Conservation (phyloP, 2,113 vertebrate species). For the Paradoxurus hermaphroditus region DNA sequence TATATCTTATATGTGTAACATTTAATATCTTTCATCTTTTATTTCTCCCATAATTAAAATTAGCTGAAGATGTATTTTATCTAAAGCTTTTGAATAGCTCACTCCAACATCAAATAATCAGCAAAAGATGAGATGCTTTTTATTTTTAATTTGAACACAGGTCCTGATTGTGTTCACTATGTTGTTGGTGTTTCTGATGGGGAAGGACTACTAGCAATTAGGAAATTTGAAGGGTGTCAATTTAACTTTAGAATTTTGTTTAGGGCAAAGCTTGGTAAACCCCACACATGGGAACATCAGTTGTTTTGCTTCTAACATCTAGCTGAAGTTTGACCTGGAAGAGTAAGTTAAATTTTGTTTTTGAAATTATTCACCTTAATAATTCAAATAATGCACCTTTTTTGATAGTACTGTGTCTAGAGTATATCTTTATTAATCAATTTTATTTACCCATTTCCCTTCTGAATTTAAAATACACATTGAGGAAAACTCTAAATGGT, state of each 20-base stretch:
- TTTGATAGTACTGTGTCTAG: neutral
- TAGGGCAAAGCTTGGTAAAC: neutral
- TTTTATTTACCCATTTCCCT: neutral
- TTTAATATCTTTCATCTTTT: neutral
- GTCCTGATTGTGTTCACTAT: neutral
- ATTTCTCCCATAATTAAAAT: neutral
- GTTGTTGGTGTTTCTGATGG: neutral
- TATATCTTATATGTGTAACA: neutral
- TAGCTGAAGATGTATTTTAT: neutral
- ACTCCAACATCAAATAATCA: neutral
- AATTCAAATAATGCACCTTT: neutral
- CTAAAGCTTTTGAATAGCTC: neutral
- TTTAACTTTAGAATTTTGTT: neutral
- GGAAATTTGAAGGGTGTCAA: neutral
- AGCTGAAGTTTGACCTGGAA: neutral
- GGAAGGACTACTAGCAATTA: neutral
- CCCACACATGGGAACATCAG: neutral
- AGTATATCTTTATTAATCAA: neutral
- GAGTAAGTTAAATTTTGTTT: neutral
- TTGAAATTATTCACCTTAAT: neutral
- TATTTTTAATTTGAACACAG: neutral
- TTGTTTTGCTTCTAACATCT: neutral
- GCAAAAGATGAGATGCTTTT: neutral
- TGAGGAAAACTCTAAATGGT: neutral
- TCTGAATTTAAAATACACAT: neutral